Conservation (phyloP, 2,888 invertebrate genomes). For the Philereme transversata region DNA sequence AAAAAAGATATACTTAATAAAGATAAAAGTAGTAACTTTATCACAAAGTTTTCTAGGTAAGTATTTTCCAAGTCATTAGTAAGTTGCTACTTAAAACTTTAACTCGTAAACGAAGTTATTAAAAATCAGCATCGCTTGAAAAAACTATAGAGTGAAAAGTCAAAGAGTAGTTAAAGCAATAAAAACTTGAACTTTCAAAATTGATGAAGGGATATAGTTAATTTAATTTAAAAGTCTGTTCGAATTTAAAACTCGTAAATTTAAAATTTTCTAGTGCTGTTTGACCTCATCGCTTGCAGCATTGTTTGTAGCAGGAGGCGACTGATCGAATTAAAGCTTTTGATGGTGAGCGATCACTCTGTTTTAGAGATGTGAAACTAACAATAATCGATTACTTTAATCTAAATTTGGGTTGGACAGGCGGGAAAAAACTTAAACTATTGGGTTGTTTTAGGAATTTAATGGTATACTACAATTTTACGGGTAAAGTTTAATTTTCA, state of each 20-base stretch:
- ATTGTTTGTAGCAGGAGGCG: constrained; percentile 56
- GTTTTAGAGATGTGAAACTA: constrained; percentile 46
- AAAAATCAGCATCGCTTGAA: constrained; percentile 30
- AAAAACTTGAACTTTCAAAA: constrained; percentile 34
- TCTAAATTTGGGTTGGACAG: too few relatives aligned
- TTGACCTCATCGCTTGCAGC: constrained; percentile 58
- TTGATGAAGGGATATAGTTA: constrained; percentile 40
- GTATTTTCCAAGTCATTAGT: neutral
- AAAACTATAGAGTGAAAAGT: constrained; percentile 26
- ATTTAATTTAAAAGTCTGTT: constrained; percentile 63
- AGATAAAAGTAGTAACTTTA: neutral
- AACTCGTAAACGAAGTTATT: constrained; percentile 18
- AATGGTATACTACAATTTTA: too few relatives aligned
- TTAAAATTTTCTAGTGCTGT: constrained; percentile 67
- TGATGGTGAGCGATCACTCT: constrained; percentile 61
- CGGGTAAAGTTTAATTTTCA: too few relatives aligned
- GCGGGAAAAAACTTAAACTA: too few relatives aligned
- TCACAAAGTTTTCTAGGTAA: constrained; percentile 4
- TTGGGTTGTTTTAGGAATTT: too few relatives aligned
- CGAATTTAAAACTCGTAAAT: constrained; percentile 73
- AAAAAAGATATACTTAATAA: neutral
- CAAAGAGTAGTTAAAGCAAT: constrained; percentile 25
- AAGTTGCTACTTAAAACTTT: constrained; percentile 10
- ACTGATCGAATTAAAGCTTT: constrained; percentile 76
- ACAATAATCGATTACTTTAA: neutral